Evolutionary conservation across 2,113 vertebrate species (phyloP), one percentile per base, ranked within the genome.

Genomic region (Tachuris rubrigastra): DNA sequence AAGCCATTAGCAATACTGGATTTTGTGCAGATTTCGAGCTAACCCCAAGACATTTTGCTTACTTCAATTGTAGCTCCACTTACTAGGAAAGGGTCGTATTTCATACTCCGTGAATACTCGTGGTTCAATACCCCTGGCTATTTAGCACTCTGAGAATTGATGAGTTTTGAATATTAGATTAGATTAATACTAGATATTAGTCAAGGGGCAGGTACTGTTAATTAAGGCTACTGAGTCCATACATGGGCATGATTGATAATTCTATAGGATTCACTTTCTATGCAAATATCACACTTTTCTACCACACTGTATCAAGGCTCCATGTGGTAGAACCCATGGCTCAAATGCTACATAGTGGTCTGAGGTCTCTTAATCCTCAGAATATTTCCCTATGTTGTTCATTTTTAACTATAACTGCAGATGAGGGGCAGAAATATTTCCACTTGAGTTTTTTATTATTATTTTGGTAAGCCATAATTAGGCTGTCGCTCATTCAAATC

Each of bases 391-490:
- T 42, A 8, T 47, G 16, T 37, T 80, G 17, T 35, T 56, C 21
- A 56, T 85, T 94, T 91, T 94, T 39, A 79, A 58, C 41, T 74
- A 39, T 68, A 79, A 75, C 35, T 73, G 27, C n/a, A 72, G 50
- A 77, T 14, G 33, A 74, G 24, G 50, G 63, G 27, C 71, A 94
- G 39, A 89, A 92, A 91, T 90, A 90, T 82, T 96, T 89, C 52
- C 69, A n/a, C 53, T 75, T 55, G 41, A 72, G 75, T 8, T 74
- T 89, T 67, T 91, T 55, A 47, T 91, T 73, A 56, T 92, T 85
- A 66, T 88, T 87, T 84, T 89, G 67, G 71, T 87, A 84, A 92
- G 58, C 16, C 67, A 92, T 77, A 94, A 96, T 96, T 85, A 93
- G 90, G 50, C 67, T 87, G 83, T 59, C 3, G 0, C 75, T 95